phyloP scores from a whole-genome alignment of 2,113 vertebrate genomes.

The Aspiorhynchus laticeps region DNA sequence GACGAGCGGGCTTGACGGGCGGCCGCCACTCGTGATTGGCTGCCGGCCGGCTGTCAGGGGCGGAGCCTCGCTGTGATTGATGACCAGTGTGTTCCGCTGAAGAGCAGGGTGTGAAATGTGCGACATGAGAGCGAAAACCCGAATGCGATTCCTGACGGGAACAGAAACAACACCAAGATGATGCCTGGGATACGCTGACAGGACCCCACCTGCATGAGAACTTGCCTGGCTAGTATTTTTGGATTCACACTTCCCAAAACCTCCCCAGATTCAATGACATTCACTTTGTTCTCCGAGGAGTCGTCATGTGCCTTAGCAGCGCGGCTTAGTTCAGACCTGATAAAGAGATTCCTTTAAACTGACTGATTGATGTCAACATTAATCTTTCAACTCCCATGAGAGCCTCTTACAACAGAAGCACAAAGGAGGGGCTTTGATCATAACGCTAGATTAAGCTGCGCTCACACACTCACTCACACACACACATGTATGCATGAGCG shows the following conservation, averaged over 20 bases:
- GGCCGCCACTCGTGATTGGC: not conserved
- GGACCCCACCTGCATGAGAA: slow-evolving; percentile 7
- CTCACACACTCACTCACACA: not conserved
- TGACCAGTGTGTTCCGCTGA: slow-evolving; percentile 37
- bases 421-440: slow-evolving; percentile 31
- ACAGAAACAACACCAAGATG: slow-evolving; percentile 32
- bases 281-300: slow-evolving; percentile 12
- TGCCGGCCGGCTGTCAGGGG: not conserved
- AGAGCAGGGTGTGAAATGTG: slow-evolving; percentile 39
- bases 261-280: slow-evolving; percentile 23
- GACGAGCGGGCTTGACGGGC: not conserved
- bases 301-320: not conserved
- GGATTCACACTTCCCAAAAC: not conserved
- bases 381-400: slow-evolving; percentile 20
- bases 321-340: not conserved
- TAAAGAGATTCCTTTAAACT: slow-evolving; percentile 34
- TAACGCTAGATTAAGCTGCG: slow-evolving; percentile 15
- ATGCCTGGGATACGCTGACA: slow-evolving; percentile 10
- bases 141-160: slow-evolving; percentile 10
- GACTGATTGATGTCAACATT: slow-evolving; percentile 19
- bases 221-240: slow-evolving; percentile 43
- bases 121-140: slow-evolving; percentile 14
- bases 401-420: not conserved
- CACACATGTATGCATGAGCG: not conserved
- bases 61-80: slow-evolving; percentile 45